Evolutionary conservation across 2,888 invertebrate species (phyloP).

Genomic region (Hypercompe scribonia): DNA sequence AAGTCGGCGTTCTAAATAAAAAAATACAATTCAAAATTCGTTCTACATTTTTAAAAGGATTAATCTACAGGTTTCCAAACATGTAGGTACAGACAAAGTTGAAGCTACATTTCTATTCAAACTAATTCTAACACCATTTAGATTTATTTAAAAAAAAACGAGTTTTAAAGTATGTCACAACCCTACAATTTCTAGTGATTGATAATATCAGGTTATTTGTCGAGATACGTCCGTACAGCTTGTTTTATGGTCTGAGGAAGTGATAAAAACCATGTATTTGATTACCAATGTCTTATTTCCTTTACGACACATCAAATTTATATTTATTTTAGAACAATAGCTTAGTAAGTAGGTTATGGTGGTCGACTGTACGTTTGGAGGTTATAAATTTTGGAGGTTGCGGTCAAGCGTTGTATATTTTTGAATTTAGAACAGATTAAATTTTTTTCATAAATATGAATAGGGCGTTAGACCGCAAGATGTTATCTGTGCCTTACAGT

Average conservation of each 20-base stretch:
- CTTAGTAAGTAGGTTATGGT: constrained; percentile 10
- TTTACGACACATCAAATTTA: constrained; percentile 40
- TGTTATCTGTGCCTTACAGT: not conserved
- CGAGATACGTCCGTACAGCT: constrained; percentile 49
- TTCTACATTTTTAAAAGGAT: not conserved
- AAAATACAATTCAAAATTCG: not conserved
- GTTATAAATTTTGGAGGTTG: constrained; percentile 8
- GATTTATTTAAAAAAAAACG: not conserved
- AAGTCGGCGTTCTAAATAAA: not conserved
- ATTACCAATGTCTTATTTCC: constrained; percentile 55
- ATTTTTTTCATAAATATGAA: constrained; percentile 6
- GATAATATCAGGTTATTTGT: constrained; percentile 60
- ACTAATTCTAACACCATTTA: not conserved
- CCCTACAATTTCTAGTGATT: constrained; percentile 51
- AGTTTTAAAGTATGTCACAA: constrained; percentile 16
- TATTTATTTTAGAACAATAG: constrained; percentile 41
- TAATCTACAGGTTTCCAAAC: not conserved
- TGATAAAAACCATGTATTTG: constrained; percentile 58
- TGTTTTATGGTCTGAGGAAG: constrained; percentile 60
- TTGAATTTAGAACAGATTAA: not conserved
- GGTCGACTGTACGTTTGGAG: not conserved
- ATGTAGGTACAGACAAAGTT: not conserved
- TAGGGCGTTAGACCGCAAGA: constrained; percentile 4
- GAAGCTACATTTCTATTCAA: not conserved
- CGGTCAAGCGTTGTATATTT: constrained; percentile 6